Evolutionary conservation across 1,140 invertebrate genomes (phyloP).

Genomic region (Drosophila tani): DNA sequence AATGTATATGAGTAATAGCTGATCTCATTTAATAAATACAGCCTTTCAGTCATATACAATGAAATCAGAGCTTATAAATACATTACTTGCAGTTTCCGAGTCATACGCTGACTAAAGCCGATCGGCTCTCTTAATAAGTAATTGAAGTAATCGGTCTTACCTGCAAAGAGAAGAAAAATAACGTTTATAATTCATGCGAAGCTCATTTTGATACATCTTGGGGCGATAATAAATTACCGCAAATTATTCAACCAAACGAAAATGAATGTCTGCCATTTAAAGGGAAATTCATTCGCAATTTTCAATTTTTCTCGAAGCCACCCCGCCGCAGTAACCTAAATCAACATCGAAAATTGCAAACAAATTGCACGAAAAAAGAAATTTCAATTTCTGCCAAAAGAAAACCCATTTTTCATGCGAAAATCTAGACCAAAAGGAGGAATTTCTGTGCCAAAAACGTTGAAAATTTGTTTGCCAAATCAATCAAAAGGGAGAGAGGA

Average conservation of each 20-base stretch:
- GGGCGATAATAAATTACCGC: constrained; percentile 40
- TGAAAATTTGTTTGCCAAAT: constrained; percentile 72
- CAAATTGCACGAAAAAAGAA: constrained; percentile 66
- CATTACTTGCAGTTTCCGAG: constrained; percentile 34
- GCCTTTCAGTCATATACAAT: constrained; percentile 60
- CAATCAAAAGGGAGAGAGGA: constrained; percentile 59
- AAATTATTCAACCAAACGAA: constrained; percentile 45
- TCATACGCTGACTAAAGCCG: constrained; percentile 51
- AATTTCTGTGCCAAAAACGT: constrained; percentile 45
- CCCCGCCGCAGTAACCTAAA: constrained; percentile 59
- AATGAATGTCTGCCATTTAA: constrained; percentile 31
- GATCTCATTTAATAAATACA: constrained; percentile 29
- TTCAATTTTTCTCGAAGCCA: constrained; percentile 27
- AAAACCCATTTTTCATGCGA: constrained; percentile 56
- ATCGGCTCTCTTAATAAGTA: constrained; percentile 32
- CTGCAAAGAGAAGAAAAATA: constrained; percentile 50
- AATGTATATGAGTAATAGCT: constrained; percentile 45
- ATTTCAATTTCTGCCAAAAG: constrained; percentile 36
- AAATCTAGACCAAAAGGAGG: constrained; percentile 27
- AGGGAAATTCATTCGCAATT: constrained; percentile 33
- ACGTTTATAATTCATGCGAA: constrained; percentile 25
- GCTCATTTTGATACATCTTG: constrained; percentile 14
- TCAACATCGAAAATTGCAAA: constrained; percentile 76
- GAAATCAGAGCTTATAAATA: constrained; percentile 50
- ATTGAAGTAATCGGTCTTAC: constrained; percentile 65